These are phyloP conservation scores for Tetramorium parvispinum DNA, from an alignment of 1,140 invertebrate genomes.

Conservation along the genomic window DNA sequence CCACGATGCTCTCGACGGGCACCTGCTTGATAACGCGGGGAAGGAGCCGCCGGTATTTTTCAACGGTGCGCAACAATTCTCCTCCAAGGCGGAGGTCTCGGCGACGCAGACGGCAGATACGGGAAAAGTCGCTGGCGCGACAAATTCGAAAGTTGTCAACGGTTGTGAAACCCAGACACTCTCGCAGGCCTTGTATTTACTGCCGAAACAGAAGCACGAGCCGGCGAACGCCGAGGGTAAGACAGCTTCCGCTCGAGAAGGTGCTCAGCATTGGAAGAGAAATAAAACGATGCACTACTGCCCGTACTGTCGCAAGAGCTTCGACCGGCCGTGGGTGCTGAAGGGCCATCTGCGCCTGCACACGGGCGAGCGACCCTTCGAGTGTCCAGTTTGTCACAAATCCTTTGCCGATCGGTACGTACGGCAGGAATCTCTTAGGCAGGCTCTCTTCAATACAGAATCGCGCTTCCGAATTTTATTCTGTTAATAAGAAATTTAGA, in stretches of 20 bases:
- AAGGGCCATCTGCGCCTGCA: slow-evolving; percentile 89
- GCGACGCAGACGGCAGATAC: background rate
- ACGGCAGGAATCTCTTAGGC: background rate
- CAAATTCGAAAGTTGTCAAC: slow-evolving; percentile 3
- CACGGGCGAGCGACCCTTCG: slow-evolving; percentile 90
- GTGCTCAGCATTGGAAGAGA: slow-evolving; percentile 78
- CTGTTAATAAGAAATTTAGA: background rate
- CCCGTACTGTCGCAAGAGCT: slow-evolving; percentile 86
- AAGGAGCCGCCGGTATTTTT: background rate
- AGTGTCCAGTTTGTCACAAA: slow-evolving; percentile 89
- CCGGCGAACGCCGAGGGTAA: slow-evolving; percentile 29
- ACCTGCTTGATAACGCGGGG: background rate
- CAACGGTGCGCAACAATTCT: background rate
- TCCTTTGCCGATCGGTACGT: slow-evolving; percentile 91
- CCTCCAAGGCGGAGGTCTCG: background rate
- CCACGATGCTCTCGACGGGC: background rate
- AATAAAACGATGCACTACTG: slow-evolving; percentile 84
- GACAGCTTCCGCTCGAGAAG: slow-evolving; percentile 20
- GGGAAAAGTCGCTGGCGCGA: background rate
- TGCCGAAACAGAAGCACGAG: slow-evolving; percentile 61
- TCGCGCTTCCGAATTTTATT: background rate
- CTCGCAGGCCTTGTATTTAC: slow-evolving; percentile 54
- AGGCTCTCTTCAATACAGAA: background rate
- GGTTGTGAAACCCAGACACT: slow-evolving; percentile 38
- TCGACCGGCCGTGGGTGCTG: slow-evolving; percentile 89